Base-by-base conservation (phyloP, 2,888 invertebrate species). In the Protonemura montana region DNA sequence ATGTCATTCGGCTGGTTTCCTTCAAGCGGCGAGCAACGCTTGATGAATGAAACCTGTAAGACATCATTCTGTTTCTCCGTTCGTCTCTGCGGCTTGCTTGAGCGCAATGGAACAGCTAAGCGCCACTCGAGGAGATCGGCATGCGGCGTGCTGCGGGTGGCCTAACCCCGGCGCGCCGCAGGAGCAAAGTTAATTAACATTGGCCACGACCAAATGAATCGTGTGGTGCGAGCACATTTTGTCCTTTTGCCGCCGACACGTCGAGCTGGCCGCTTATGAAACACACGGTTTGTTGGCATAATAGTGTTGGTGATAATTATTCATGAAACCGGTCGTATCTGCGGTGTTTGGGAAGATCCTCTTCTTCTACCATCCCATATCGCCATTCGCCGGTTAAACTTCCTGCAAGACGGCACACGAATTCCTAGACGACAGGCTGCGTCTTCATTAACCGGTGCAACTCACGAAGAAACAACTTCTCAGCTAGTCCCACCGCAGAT, bases 221-320 rank as follows among this genome's bases (percentile, higher is more conserved):
- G 35, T 35, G 59, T 21, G 6, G 59, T 59, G 59, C 59, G 13
- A 10, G 59, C 59, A 21, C 13, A 59, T 59, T 59, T 59, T 35
- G 35, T 35, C 35, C 35, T 6, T 35, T 6, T n/a, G n/a, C n/a
- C 35, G 35, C 35, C 35, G 35, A 35, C 35, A 35, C 35, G 35
- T 10, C 35, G 35, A 35, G 35, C 35, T 10, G 21, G 59, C 59
- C 59, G 59, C 59, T 10, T 59, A 59, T 59, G 16, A 59, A 59
- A 59, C 41, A 59, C 59, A 59, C 59, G 13, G 59, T 59, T 59
- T 59, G 59, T 7, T 59, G 59, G 59, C 59, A 59, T 59, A 59
- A 59, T 59, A 59, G 59, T 59, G 21, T 59, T 59, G 59, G 59
- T 59, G 59, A 59, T 59, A 59, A 59, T 59, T 59, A 59, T 59